Evolutionary conservation across 1,140 invertebrate genomes (phyloP), one percentile per base, ranked within the genome.

Genomic region (Lineus longissimus): DNA sequence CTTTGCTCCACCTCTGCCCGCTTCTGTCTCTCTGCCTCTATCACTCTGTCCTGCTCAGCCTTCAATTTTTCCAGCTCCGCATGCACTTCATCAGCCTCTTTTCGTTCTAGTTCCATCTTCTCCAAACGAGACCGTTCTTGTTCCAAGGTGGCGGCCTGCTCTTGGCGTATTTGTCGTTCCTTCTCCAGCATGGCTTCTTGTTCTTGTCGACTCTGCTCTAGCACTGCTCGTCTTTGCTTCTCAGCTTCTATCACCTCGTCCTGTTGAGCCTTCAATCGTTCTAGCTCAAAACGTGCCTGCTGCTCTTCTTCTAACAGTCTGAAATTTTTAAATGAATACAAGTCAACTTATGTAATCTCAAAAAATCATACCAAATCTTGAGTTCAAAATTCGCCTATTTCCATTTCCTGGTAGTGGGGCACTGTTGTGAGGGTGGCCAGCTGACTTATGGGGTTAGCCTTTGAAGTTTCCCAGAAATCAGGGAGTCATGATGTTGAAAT

Each of bases 281-380:
- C 91, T 47, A 92, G 76, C 76, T 91, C 88, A 76, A 91, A 90
- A 68, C 90, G 74, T 74, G 88, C 89, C 71, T 90, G 89, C 89
- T 89, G 91, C 83, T 92, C 91, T 81, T 93, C 91, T 41, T 87
- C 84, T 58, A 93, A 80, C 45, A 93, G 87, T 71, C 88, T 87
- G 64, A 70, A 73, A 66, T 69, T 31, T 59, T 30, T 19, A 57
- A 36, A 22, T 29, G 31, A 13, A 58, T 29, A 11, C 31, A 1
- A 36, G n/a, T 1, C 27, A n/a, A 22, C 15, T 1, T 23, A 17
- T 23, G 17, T 17, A 1, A 31, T 59, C 19, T 0, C 0, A 15
- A 9, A 54, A 62, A 0, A 62, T 1, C 6, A n/a, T n/a, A n/a
- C n/a, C n/a, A n/a, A 33, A 33, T 11, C 2, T 11, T 31, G 19